Evolutionary conservation across 2,888 invertebrate species (phyloP), one percentile per base, ranked within the genome.

Genomic region (Pristionchus entomophagus): DNA sequence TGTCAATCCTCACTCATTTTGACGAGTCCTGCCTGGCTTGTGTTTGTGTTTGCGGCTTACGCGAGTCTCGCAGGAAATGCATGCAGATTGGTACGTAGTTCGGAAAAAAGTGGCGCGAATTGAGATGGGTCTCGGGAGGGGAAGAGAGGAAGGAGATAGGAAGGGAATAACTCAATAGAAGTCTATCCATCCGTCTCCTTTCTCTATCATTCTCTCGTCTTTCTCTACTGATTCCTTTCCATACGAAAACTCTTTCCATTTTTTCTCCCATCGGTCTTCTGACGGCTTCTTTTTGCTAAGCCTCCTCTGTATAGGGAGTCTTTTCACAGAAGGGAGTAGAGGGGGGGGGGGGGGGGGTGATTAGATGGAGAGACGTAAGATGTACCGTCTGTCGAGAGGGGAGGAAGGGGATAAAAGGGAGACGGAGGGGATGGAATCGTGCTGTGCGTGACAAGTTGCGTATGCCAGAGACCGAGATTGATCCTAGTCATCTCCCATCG

Each of bases 391-490:
- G 49, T 26, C 45, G 78, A 78, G 49, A 29, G 49, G n/a, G 69
- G 32, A 29, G 38, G 41, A 73, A 29, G 26, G 41, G 49, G 12
- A 12, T 41, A 14, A 49, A 49, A n/a, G 49, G 78, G 49, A 32
- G 41, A 41, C 5, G 41, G 41, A n/a, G 17, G 45, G 78, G 49
- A 78, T 35, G 78, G 78, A 49, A 49, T 45, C 49, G 49, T 49
- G 78, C 45, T 78, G 49, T 78, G 81, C 35, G 81, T 81, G 81
- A 81, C 81, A 81, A 81, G 81, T 81, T 81, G 41, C 81, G 81
- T 56, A 81, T 81, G 81, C 26, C 81, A 45, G 45, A 78, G 78
- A 78, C 49, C 78, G 78, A 78, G 78, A 78, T 78, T 78, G 78
- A 78, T 78, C 78, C 78, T 45, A 19, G 49, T 29, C 29, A 49